Base-by-base conservation (phyloP, 2,113 vertebrate species). In the Pituophis catenifer region DNA sequence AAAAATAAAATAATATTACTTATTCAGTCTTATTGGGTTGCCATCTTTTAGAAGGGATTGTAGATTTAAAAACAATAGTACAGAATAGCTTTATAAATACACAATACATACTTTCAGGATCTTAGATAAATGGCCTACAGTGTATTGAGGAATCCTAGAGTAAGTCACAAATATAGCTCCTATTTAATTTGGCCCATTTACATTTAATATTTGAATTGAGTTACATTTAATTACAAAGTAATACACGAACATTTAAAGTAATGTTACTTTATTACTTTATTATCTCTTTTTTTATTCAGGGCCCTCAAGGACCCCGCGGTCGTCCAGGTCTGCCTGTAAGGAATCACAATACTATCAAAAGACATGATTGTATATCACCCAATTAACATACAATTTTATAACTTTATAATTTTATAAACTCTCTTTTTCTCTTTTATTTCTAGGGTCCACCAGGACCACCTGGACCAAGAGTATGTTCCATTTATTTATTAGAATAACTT, bases 321-420 rank as follows among this genome's bases (percentile, higher is more conserved):
- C 98, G 94, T 94, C 98, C 98, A 95, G 99, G 99, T 53, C 99
- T 97, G 92, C 98, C 98, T 95, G 99, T 99, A 97, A 98, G 99
- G 98, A 10, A 50, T 81, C 21, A 88, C 89, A 86, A 91, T 0
- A 4, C 65, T 81, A 88, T 3, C 24, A 26, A 93, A 23, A 70
- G 89, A 90, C 38, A 59, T 91, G 9, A 5, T 75, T 95, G 7
- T 23, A 54, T 95, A 55, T 26, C 93, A 10, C 6, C 5, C 89
- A 86, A 92, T 93, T 33, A 95, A 5, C 93, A 93, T 0, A 62
- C 93, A 29, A 4, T 93, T 8, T 58, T 29, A 10, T 21, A 23
- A 33, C 38, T 38, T 38, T 38, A 38, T 38, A 29, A 4, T 93
- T 8, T 58, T 29, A 10, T 21, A 23, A 33, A 89, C 8, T 58